Evolutionary conservation across 2,888 invertebrate species (phyloP), one percentile per base, ranked within the genome.

Genomic region (Parapristionchus giblindavisi): DNA sequence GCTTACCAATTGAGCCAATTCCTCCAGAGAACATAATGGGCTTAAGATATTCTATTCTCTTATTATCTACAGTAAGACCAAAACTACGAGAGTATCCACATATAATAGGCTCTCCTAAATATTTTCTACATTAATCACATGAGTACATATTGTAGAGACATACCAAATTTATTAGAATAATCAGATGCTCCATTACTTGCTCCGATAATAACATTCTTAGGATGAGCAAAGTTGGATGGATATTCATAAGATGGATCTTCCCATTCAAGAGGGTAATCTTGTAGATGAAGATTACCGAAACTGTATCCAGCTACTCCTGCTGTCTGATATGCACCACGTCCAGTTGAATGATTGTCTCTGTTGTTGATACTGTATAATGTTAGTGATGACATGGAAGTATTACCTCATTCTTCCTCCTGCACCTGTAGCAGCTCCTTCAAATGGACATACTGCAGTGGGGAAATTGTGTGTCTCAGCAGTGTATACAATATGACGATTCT

Each of bases 391-490:
- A 63, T 11, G 34, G 65, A 14, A 32, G 17, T 36, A 34, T 43
- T 27, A 52, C 56, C 54, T 52, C 56, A 38, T 51, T 24, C 73
- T 65, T 5, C 40, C 63, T 38, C 73, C 52, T 17, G 27, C 32
- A 17, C 73, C 34, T 11, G 29, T 3, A 14, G n/a, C 68, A 6
- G 34, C 38, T 51, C 77, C 78, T 66, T 78, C 77, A 61, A 83
- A 81, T 8, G 81, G 80, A 51, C 81, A 81, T 0, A 83, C 82
- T 14, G 81, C 95, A 0, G 96, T 96, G 0, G 96, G 96, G 91
- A 98, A 98, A 89, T 98, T 98, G 89, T 99, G 98, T 0, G 98
- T 99, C 90, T 99, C 98, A 0, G 98, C 98, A 0, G 98, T 98
- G 88, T 98, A 97, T 86, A 96, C 95, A 52, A 98, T 92, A 89